Percentiles rank a stretch among this genome's conserved stretches.
phyloP scores from a whole-genome alignment of 53 echinoderm and acorn worm species.

The Arbacia lixula region DNA sequence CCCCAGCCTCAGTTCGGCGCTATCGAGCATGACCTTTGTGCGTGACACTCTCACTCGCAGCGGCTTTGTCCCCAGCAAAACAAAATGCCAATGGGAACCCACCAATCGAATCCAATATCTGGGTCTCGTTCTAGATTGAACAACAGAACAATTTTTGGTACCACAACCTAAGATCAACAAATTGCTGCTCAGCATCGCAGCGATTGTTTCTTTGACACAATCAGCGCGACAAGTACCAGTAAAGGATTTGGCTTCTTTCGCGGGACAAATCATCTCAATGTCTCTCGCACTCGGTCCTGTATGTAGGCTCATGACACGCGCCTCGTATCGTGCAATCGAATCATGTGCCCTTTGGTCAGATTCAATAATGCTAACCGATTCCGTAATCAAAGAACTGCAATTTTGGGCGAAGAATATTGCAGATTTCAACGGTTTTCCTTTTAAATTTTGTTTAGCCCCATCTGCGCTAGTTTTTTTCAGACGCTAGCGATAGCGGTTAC shows the following conservation, averaged over 20 bases:
- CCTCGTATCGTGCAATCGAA: slow-evolving; percentile 50
- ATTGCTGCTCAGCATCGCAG: background rate
- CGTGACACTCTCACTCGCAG: slow-evolving; percentile 9
- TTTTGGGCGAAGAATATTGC: no score
- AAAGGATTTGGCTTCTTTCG: slow-evolving; percentile 28
- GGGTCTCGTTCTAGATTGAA: slow-evolving; percentile 20
- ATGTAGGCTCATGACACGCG: slow-evolving; percentile 45
- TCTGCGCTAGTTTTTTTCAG: background rate
- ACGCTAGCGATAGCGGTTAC: slow-evolving; percentile 11
- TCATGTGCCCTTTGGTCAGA: slow-evolving; percentile 42
- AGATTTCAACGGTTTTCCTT: no score
- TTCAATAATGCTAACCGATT: background rate
- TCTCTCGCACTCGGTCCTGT: slow-evolving; percentile 37
- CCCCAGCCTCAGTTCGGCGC: background rate
- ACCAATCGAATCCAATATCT: slow-evolving; percentile 16
- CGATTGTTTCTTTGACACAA: background rate
- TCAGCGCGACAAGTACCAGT: background rate
- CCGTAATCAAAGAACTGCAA: slow-evolving; percentile 16
- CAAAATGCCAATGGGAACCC: slow-evolving; percentile 46
- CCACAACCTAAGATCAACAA: slow-evolving; percentile 11
- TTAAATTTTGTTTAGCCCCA: background rate
- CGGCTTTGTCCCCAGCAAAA: slow-evolving; percentile 49
- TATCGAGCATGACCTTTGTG: background rate
- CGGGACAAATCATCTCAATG: slow-evolving; percentile 57
- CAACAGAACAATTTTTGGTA: slow-evolving; percentile 13